phyloP scores from a whole-genome alignment of 2,888 invertebrate genomes.

The Reticulitermes lucifugus region DNA sequence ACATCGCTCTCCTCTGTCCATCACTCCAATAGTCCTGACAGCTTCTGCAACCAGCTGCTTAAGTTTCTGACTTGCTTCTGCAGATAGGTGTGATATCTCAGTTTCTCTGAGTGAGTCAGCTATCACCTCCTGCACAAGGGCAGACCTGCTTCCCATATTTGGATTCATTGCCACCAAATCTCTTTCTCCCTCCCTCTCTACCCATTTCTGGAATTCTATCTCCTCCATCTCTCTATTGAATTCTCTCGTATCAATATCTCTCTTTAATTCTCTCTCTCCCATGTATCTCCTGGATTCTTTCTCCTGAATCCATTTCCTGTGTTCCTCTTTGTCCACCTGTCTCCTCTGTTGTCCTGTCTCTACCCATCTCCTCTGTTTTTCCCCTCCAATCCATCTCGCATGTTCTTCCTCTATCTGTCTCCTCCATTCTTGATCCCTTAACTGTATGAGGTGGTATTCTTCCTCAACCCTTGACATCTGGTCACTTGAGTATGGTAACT shows the following conservation, averaged over 20 bases:
- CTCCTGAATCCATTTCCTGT: neutral
- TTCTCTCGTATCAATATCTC: neutral
- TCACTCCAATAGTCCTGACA: neutral
- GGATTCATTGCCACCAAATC: neutral
- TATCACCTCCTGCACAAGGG: neutral
- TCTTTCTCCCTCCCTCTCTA: slow-evolving; percentile 19
- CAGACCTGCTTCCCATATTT: neutral
- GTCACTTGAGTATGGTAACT: neutral
- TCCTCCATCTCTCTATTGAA: neutral
- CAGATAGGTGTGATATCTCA: neutral
- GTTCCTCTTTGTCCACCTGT: neutral
- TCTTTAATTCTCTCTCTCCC: neutral
- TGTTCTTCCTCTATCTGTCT: neutral
- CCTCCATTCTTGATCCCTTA: neutral
- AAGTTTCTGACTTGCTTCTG: neutral
- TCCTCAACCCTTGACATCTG: neutral
- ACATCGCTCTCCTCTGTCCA: neutral
- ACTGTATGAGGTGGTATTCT: neutral
- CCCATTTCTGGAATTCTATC: neutral
- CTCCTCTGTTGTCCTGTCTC: neutral
- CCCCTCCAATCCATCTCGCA: neutral
- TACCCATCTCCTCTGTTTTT: neutral
- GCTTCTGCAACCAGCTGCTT: slow-evolving; percentile 32
- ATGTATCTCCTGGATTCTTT: neutral
- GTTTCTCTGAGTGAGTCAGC: slow-evolving; percentile 17